Conservation (phyloP, 1,140 invertebrate genomes). For the Procambarus clarkii region DNA sequence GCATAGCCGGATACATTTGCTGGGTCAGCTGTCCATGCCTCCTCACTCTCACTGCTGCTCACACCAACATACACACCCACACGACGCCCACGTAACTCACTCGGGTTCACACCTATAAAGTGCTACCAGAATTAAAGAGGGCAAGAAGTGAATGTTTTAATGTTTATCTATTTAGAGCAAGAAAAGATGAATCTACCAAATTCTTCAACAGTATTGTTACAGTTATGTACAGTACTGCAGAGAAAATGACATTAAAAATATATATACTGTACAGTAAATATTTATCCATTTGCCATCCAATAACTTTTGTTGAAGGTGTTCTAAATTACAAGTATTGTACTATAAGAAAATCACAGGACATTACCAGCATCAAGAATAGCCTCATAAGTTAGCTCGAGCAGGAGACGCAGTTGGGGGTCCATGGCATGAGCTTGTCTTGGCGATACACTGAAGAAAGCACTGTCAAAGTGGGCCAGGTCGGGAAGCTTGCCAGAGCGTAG, state of each 20-base stretch:
- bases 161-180: too few species aligned
- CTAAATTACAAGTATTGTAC: too few species aligned
- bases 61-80: conserved; percentile 65
- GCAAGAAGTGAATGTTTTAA: too few species aligned
- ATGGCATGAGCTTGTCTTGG: conserved; percentile 95
- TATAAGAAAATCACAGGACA: conserved; percentile 22
- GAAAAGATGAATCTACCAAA: too few species aligned
- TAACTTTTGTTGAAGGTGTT: too few species aligned
- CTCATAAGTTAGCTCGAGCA: conserved; percentile 96
- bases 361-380: conserved; percentile 93
- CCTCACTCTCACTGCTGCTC: conserved; percentile 86
- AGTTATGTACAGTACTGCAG: too few species aligned
- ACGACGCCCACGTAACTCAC: conserved; percentile 49
- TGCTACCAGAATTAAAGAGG: not conserved
- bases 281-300: too few species aligned
- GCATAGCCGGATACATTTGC: conserved; percentile 93
- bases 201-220: too few species aligned
- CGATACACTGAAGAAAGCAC: conserved; percentile 95
- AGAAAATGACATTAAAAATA: too few species aligned
- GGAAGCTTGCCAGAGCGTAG: conserved; percentile 92
- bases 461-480: conserved; percentile 90
- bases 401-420: conserved; percentile 94
- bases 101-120: conserved; percentile 46
- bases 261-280: too few species aligned
- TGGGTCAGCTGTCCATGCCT: conserved; percentile 85